Conservation (phyloP, 2,888 invertebrate genomes). For the Catocala nupta region DNA sequence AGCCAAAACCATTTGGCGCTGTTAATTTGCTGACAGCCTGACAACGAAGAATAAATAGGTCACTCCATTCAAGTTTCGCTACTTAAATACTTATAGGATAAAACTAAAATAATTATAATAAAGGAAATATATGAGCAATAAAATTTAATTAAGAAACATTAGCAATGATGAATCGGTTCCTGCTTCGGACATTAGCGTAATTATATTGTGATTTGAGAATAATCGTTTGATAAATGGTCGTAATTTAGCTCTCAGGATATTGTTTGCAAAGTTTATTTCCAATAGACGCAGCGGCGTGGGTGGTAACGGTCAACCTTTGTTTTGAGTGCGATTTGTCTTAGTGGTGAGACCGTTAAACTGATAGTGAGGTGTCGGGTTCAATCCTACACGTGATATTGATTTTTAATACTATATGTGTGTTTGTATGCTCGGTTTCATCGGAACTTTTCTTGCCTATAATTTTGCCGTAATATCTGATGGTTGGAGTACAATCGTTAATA, state of each 20-base stretch:
- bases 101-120: conserved; percentile 16
- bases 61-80: conserved; percentile 18
- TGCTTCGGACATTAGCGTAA: conserved; percentile 71
- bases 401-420: too few species aligned
- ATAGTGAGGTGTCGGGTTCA: too few species aligned
- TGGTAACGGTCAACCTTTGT: neutral
- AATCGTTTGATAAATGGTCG: conserved; percentile 76
- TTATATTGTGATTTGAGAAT: conserved; percentile 80
- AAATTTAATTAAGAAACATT: conserved; percentile 78
- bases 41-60: conserved; percentile 39
- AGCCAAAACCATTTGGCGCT: conserved; percentile 46
- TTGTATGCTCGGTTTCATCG: too few species aligned
- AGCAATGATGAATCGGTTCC: conserved; percentile 72
- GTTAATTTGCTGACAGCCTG: conserved; percentile 41
- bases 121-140: conserved; percentile 67
- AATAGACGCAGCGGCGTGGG: neutral
- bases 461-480: too few species aligned
- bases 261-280: conserved; percentile 1
- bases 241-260: conserved; percentile 51
- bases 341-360: too few species aligned
- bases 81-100: too few species aligned
- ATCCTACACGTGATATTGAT: too few species aligned
- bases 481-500: too few species aligned
- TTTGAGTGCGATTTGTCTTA: conserved; percentile 10
- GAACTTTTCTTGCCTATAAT: too few species aligned